A percentile compares a stretch with the other conserved stretches of the same genome.
These are phyloP conservation scores for Apis florea DNA, from an alignment of 1,140 invertebrate species.

Conservation along the genomic window DNA sequence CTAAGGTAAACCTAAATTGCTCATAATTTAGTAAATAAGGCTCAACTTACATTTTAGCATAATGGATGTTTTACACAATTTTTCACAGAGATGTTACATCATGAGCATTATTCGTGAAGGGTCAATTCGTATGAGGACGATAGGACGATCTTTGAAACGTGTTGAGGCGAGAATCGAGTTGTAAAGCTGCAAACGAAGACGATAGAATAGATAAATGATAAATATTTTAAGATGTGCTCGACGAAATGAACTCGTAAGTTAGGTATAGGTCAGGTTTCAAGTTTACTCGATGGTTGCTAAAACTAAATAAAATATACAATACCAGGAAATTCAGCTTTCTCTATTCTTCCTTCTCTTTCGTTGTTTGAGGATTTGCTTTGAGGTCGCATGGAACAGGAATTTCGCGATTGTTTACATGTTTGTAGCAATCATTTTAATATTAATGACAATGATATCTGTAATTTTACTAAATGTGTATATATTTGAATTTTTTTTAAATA, in stretches of 20 bases:
- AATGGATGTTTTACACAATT: no score
- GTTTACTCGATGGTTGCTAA: slow-evolving; percentile 44
- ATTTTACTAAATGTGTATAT: no score
- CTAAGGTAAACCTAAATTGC: no score
- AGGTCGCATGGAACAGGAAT: neutral
- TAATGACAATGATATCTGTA: neutral
- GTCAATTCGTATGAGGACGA: neutral
- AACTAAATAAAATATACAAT: slow-evolving; percentile 60
- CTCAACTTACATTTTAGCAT: no score
- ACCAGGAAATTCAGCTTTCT: slow-evolving; percentile 17
- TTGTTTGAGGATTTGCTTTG: neutral
- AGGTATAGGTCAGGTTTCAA: slow-evolving; percentile 55
- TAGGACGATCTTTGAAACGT: neutral
- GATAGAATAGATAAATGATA: slow-evolving; percentile 23
- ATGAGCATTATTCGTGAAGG: neutral
- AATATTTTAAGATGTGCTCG: slow-evolving; percentile 61
- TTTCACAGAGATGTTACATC: no score
- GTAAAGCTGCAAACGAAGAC: neutral
- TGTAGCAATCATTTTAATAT: neutral
- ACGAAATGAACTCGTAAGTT: slow-evolving; percentile 57
- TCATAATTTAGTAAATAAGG: no score
- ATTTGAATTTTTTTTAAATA: no score
- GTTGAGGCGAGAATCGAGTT: neutral
- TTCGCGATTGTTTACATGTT: neutral
- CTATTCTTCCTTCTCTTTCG: neutral